These are phyloP conservation scores for Gastrophysa polygoni DNA, from an alignment of 2,888 invertebrate genomes.

Conservation along the genomic window DNA sequence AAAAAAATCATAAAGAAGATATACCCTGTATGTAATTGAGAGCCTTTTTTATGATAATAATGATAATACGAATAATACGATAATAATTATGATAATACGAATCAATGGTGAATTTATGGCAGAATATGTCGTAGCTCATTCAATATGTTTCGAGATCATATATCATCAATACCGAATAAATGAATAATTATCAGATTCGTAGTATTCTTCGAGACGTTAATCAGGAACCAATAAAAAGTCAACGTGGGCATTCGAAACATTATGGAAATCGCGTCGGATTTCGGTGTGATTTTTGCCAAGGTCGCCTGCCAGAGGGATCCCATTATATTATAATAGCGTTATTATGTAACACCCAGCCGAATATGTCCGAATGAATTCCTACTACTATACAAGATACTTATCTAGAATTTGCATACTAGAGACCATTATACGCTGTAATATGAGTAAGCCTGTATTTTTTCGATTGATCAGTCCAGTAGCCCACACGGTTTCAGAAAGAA, in stretches of 20 bases:
- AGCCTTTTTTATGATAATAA: too few relatives aligned
- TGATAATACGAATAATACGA: too few relatives aligned
- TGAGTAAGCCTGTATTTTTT: conserved; percentile 30
- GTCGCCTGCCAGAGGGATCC: neutral
- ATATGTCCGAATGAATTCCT: conserved; percentile 20
- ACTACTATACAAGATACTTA: conserved; percentile 20
- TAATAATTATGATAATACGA: too few relatives aligned
- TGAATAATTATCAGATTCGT: neutral
- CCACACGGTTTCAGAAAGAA: conserved; percentile 24
- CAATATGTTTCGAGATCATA: too few relatives aligned
- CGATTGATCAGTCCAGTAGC: conserved; percentile 33
- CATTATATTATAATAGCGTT: conserved; percentile 19
- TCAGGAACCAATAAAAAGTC: too few relatives aligned
- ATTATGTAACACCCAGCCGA: conserved; percentile 20
- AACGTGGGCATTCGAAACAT: neutral
- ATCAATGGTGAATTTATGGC: too few relatives aligned
- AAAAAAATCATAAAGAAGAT: too few relatives aligned
- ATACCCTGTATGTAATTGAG: too few relatives aligned
- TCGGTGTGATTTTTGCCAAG: neutral
- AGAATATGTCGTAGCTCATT: too few relatives aligned
- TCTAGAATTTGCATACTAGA: conserved; percentile 26
- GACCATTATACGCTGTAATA: conserved; percentile 25
- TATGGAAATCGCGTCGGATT: neutral
- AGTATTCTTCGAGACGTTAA: neutral
- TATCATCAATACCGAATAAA: too few relatives aligned